Conservation (phyloP, 2,797 vertebrate species). For the Lagocephalus sceleratus region DNA sequence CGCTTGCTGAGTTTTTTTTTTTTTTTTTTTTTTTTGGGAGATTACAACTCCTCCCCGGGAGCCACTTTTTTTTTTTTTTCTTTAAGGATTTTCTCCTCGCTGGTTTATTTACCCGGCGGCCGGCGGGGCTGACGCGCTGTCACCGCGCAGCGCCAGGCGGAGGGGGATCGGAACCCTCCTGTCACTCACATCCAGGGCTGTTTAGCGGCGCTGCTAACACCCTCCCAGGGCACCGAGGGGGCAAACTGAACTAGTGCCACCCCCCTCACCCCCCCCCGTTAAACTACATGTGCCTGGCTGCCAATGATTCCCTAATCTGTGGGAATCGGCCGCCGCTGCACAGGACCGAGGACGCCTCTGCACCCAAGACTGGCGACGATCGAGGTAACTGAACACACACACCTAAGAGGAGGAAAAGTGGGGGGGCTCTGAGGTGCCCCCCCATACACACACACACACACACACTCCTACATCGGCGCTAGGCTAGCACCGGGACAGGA, state of each 20-base stretch:
- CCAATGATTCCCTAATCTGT: conserved; percentile 70
- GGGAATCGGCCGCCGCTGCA: conserved; percentile 52
- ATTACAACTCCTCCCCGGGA: conserved; percentile 21
- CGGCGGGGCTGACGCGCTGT: conserved; percentile 63
- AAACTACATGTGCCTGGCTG: conserved; percentile 70
- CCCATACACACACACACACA: too few species aligned
- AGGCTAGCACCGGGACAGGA: conserved; percentile 52
- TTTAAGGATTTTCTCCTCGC: conserved; percentile 45
- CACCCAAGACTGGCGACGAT: conserved; percentile 56
- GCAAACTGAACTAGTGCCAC: conserved; percentile 43
- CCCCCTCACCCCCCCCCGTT: conserved; percentile 25
- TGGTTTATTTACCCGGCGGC: conserved; percentile 21
- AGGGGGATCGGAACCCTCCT: conserved; percentile 48
- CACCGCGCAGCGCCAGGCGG: conserved; percentile 42
- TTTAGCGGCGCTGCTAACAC: conserved; percentile 43
- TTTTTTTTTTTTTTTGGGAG: conserved; percentile 1
- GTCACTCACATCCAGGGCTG: conserved; percentile 56
- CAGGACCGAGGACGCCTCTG: conserved; percentile 68
- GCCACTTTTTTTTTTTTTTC: conserved; percentile 41
- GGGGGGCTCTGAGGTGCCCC: conserved; percentile 26
- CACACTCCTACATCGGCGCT: conserved; percentile 30
- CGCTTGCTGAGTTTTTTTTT: conserved; percentile 20
- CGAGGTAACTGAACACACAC: conserved; percentile 65
- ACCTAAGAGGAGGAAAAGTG: conserved; percentile 10
- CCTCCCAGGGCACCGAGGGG: conserved; percentile 42